Base-by-base conservation (phyloP, 1,140 invertebrate species). In the Cotesia glomerata region DNA sequence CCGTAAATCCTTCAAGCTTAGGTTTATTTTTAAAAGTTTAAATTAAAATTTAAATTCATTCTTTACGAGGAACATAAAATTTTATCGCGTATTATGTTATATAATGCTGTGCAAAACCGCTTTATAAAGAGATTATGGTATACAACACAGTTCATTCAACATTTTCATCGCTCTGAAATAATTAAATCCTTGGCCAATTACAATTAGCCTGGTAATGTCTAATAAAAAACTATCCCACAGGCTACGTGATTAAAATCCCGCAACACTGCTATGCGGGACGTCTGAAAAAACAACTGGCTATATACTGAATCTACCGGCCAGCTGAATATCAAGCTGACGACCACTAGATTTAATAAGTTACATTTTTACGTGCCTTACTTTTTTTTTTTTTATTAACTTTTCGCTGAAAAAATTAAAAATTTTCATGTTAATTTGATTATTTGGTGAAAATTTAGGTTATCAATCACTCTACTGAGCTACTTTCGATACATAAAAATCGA, bases 241-340 rank as follows among this genome's bases (percentile, higher is more conserved):
- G 52, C 52, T 7, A 56, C 52, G 52, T 56, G 52, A 56, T 56
- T 56, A 56, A 56, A 35, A 39, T 32, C 11, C 11, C 39, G 39
- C 39, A 56, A 74, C 80, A 78, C 81, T 81, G 26, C 26, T 26
- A 26, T 26, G 79, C 80, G 73, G 81, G 80, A 82, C 81, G 39
- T 59, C 52, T 45, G 39, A n/a, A 18, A 56, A 56, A 56, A 56
- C n/a, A 45, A 45, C 39, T 45, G 11, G 39, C 39, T 45, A 45
- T 7, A 7, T 45, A 11, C 7, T 11, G 39, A 45, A 3, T 11
- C 39, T 45, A 45, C 39, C 39, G 39, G 39, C 2, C 39, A 7
- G 5, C 7, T 9, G 39, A 45, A 45, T 45, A 26, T 26, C 26
- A 26, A 26, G 26, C 26, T 26, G 26, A 26, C 26, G 26, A 26